These are phyloP conservation scores for Agriopis marginaria DNA, from an alignment of 2,888 invertebrate species.

Conservation along the genomic window DNA sequence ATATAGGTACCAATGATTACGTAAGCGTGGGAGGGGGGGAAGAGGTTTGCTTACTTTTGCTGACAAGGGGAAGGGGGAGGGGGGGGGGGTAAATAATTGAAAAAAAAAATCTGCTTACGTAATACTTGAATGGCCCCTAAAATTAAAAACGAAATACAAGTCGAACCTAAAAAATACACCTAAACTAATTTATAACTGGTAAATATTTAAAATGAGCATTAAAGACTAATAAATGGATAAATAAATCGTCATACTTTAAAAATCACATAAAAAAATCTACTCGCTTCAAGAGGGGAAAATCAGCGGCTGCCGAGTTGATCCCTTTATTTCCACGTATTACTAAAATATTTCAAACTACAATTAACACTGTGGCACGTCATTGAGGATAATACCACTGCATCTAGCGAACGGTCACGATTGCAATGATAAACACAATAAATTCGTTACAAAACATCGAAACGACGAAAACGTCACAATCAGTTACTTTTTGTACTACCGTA, in stretches of 20 bases:
- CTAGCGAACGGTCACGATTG: constrained; percentile 62
- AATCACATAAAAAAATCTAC: constrained; percentile 73
- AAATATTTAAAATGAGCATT: constrained; percentile 84
- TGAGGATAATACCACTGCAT: constrained; percentile 67
- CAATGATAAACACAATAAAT: constrained; percentile 67
- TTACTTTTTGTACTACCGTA: constrained; percentile 75
- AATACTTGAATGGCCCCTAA: too few species aligned
- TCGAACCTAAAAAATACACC: constrained; percentile 76
- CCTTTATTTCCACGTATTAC: constrained; percentile 66
- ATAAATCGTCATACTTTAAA: constrained; percentile 77
- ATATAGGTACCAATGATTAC: too few species aligned
- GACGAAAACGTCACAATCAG: constrained; percentile 61
- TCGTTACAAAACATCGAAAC: constrained; percentile 73
- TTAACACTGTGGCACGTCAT: constrained; percentile 83
- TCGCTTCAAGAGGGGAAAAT: constrained; percentile 44
- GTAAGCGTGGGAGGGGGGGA: too few species aligned
- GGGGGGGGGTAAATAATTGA: too few species aligned
- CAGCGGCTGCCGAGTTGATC: constrained; percentile 68
- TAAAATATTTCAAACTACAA: constrained; percentile 74
- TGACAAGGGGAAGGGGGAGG: too few species aligned
- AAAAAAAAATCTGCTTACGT: too few species aligned
- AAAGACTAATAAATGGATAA: constrained; percentile 79
- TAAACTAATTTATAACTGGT: constrained; percentile 79
- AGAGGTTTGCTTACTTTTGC: too few species aligned
- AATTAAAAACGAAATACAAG: constrained; percentile 61